Percentiles rank a stretch among this genome's conserved stretches.
Evolutionary conservation across 2,888 invertebrate species (phyloP).

Genomic region (Myopa tessellatipennis): DNA sequence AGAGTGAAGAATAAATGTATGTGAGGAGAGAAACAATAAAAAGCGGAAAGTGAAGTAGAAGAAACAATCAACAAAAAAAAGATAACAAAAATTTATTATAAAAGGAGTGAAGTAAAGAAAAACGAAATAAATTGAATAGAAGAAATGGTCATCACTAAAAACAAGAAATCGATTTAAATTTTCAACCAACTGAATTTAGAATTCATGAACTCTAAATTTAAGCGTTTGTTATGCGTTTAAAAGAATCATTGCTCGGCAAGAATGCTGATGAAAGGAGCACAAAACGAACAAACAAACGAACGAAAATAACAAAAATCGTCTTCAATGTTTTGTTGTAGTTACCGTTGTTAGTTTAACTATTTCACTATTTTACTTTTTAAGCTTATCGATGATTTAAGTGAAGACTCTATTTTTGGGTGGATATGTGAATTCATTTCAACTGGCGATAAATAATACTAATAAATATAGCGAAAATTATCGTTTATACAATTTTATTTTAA

Average conservation of each 20-base stretch:
- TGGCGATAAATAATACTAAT: too few relatives aligned
- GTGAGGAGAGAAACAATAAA: constrained; percentile 15
- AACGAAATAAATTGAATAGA: constrained; percentile 3
- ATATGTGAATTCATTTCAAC: too few relatives aligned
- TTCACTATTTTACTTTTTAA: constrained; percentile 38
- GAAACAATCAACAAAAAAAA: constrained; percentile 9
- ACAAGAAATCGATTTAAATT: constrained; percentile 48
- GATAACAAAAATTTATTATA: too few relatives aligned
- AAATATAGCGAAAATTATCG: too few relatives aligned
- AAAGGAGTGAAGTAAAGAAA: not conserved
- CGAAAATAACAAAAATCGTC: not conserved
- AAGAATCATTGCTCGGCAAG: constrained; percentile 1
- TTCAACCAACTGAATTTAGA: constrained; percentile 40
- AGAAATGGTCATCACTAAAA: constrained; percentile 42
- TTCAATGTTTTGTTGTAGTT: not conserved
- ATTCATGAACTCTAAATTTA: not conserved
- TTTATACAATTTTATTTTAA: too few relatives aligned
- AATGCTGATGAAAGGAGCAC: constrained; percentile 26
- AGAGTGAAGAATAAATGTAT: constrained; percentile 21
- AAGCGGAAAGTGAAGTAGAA: not conserved
- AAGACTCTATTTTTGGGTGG: constrained; percentile 44
- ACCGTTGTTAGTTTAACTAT: not conserved
- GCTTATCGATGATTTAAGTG: constrained; percentile 68
- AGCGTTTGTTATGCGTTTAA: not conserved
- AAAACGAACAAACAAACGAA: too few relatives aligned